Base-by-base conservation (phyloP, 2,888 invertebrate genomes). In the Lasioglossum pauxillum region DNA sequence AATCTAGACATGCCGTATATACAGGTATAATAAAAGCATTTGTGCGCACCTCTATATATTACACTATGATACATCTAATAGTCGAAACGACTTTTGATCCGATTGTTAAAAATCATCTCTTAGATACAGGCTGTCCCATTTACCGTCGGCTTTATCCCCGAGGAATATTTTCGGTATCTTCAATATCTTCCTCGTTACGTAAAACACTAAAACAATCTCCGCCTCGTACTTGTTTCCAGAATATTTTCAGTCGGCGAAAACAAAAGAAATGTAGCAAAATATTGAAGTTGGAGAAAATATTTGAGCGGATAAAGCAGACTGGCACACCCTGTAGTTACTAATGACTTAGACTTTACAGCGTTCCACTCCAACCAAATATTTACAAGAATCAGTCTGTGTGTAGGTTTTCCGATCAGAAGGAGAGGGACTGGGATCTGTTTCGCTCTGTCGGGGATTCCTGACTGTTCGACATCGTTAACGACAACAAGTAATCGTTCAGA, bases 401-500 rank as follows among this genome's bases (percentile, higher is more conserved):
- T 91, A 90, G 23, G 88, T 82, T 31, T 84, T 74, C 75, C 76
- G 64, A 80, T 75, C 74, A 82, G 67, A 78, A 44, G 85, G 75
- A 60, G 69, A 77, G 57, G 82, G 77, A 80, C 82, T 79, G 64
- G 84, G 82, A 83, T 76, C 75, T 35, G 86, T 60, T 84, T 90
- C 27, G 73, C 12, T 44, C 82, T 31, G 87, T 73, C 12, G 83
- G 79, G 19, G 71, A 38, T 35, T 83, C 90, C 10, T 78, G 87
- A 57, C 82, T 77, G 41, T 86, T 88, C 19, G 92, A 84, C 0
- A 88, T 85, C 19, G 90, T 90, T 27, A 93, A 80, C 69, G 93
- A 94, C 77, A 92, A 88, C 78, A 94, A 88, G 80, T 94, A 94
- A 80, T 94, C 94, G 72, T 91, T 91, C 57, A 94, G 85, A 72